Percentiles rank a stretch among this genome's conserved stretches.
phyloP scores from a whole-genome alignment of 1,140 invertebrate genomes.

The Euwallacea similis region DNA sequence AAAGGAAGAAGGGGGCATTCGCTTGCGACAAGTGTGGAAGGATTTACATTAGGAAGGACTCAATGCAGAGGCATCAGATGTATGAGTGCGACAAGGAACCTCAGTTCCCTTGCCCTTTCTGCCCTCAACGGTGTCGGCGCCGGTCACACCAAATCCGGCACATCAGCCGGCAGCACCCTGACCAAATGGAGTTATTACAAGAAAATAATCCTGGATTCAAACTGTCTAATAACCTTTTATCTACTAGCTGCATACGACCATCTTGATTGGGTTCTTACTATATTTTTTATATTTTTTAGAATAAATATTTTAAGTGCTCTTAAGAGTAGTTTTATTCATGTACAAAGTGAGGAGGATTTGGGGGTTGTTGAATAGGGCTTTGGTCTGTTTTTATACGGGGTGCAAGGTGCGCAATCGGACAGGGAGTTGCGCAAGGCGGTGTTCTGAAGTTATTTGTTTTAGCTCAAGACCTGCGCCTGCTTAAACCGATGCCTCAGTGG shows the following conservation, averaged over 20 bases:
- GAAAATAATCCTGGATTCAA: constrained; percentile 30
- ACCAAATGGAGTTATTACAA: constrained; percentile 21
- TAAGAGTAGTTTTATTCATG: constrained; percentile 6
- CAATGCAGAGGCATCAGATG: constrained; percentile 64
- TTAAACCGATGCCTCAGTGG: constrained; percentile 47
- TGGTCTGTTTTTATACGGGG: not conserved
- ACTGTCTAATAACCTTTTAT: not conserved
- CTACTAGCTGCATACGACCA: too few species aligned
- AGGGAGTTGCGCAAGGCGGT: not conserved
- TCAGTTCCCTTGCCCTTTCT: constrained; percentile 55
- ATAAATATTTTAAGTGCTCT: not conserved
- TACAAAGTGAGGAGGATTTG: not conserved
- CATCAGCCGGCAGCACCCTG: constrained; percentile 27
- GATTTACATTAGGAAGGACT: constrained; percentile 67
- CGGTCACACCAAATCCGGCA: constrained; percentile 27
- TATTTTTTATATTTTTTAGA: too few species aligned
- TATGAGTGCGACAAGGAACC: constrained; percentile 71
- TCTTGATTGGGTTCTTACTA: too few species aligned
- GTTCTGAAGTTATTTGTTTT: constrained; percentile 40
- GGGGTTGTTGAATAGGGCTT: too few species aligned
- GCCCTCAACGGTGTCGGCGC: constrained; percentile 25
- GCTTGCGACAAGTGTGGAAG: constrained; percentile 64
- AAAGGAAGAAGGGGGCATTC: constrained; percentile 52
- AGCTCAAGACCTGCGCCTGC: constrained; percentile 50
- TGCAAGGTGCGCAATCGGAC: not conserved